These are phyloP conservation scores for Eciton burchellii DNA, from an alignment of 1,140 invertebrate genomes.

Conservation along the genomic window DNA sequence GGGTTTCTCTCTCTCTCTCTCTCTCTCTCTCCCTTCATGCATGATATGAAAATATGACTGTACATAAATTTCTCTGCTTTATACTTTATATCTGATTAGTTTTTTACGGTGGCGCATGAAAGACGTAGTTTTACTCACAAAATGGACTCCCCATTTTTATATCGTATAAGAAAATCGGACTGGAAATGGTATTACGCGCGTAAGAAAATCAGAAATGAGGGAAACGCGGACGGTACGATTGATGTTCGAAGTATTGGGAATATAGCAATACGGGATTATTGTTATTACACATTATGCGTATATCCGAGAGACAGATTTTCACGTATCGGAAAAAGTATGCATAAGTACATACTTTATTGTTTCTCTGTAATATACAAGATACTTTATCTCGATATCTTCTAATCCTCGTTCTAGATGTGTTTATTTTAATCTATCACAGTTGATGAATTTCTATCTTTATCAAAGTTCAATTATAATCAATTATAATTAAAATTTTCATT, in stretches of 20 bases:
- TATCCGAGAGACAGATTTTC: slow-evolving; percentile 1
- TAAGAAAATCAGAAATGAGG: slow-evolving; percentile 45
- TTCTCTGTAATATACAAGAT: not conserved
- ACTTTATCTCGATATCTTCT: not conserved
- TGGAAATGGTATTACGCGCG: slow-evolving; percentile 23
- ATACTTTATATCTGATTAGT: slow-evolving; percentile 39
- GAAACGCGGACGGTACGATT: slow-evolving; percentile 24
- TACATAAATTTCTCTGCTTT: slow-evolving; percentile 32
- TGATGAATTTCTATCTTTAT: not conserved
- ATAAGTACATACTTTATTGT: slow-evolving; percentile 39
- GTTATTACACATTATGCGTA: not conserved
- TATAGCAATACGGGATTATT: slow-evolving; percentile 34
- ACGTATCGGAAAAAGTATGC: not conserved
- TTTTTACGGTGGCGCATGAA: slow-evolving; percentile 28
- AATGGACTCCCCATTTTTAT: slow-evolving; percentile 31
- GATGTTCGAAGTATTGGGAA: slow-evolving; percentile 11
- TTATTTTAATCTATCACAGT: not conserved
- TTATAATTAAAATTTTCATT: too few species aligned
- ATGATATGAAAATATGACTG: slow-evolving; percentile 3
- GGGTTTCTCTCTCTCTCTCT: too few species aligned
- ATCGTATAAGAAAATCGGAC: slow-evolving; percentile 19
- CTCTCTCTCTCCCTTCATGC: too few species aligned
- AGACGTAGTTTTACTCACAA: slow-evolving; percentile 2
- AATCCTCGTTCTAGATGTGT: not conserved
- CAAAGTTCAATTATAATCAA: not conserved